phyloP scores from a whole-genome alignment of 2,797 vertebrate species.

The Euphonia xanthogaster region DNA sequence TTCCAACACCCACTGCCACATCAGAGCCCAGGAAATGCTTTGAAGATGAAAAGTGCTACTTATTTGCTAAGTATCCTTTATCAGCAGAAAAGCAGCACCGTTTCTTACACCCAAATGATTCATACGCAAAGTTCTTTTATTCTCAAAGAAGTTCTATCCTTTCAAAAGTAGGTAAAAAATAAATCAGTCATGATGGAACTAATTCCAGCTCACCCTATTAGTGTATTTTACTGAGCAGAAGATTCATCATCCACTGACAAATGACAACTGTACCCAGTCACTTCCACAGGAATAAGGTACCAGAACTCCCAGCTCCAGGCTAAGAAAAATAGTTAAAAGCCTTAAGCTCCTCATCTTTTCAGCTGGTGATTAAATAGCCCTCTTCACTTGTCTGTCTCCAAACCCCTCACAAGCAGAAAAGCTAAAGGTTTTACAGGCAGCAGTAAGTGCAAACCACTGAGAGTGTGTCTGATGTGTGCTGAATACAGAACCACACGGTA shows the following conservation, averaged over 20 bases:
- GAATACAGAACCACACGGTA: background rate
- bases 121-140: background rate
- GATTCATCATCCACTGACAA: background rate
- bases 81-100: background rate
- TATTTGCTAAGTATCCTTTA: slow-evolving; percentile 29
- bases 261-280: background rate
- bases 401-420: background rate
- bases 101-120: background rate
- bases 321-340: background rate
- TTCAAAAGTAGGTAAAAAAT: background rate
- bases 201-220: background rate
- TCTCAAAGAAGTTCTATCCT: background rate
- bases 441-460: background rate
- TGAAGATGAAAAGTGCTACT: slow-evolving; percentile 32
- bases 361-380: background rate
- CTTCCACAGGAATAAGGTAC: background rate
- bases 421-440: background rate
- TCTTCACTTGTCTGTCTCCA: background rate
- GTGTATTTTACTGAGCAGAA: background rate
- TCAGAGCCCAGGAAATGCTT: background rate
- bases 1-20: background rate
- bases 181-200: background rate
- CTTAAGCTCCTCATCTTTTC: background rate
- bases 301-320: background rate
- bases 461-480: background rate